Conservation (phyloP, 2,888 invertebrate genomes). For the Cryptocheilus praepositus region DNA sequence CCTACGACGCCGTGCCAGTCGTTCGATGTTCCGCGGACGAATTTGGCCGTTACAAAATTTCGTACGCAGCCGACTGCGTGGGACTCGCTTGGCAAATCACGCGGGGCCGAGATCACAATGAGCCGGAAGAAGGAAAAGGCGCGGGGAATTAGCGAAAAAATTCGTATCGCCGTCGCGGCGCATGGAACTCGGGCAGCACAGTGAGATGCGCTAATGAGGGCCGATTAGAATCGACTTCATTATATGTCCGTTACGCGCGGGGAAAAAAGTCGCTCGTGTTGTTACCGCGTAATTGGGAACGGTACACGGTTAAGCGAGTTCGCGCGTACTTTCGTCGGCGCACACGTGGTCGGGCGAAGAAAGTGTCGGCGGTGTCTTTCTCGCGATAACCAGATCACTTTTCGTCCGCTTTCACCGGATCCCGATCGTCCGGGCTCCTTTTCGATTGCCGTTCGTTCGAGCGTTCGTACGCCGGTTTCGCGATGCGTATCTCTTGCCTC, state of each 20-base stretch:
- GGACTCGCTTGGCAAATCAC: slow-evolving; percentile 6
- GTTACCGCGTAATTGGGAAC: slow-evolving; percentile 30
- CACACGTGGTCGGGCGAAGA: slow-evolving; percentile 23
- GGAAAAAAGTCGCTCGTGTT: slow-evolving; percentile 36
- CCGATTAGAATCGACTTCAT: slow-evolving; percentile 49
- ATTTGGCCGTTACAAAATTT: neutral
- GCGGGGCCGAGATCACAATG: slow-evolving; percentile 37
- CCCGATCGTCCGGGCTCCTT: slow-evolving; percentile 9
- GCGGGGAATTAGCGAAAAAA: slow-evolving; percentile 25
- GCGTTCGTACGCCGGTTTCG: slow-evolving; percentile 9
- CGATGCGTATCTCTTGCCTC: slow-evolving; percentile 12
- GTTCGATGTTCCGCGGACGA: neutral
- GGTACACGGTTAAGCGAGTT: neutral
- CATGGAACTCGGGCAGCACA: slow-evolving; percentile 11
- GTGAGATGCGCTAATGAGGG: slow-evolving; percentile 54
- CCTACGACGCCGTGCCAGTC: slow-evolving; percentile 12
- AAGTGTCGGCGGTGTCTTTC: slow-evolving; percentile 38
- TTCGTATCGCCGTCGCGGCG: neutral
- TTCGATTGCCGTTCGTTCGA: too few relatives aligned
- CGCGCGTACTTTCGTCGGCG: slow-evolving; percentile 1
- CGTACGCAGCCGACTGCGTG: neutral
- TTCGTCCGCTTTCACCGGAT: slow-evolving; percentile 54
- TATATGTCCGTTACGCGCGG: slow-evolving; percentile 26
- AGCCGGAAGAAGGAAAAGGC: slow-evolving; percentile 44
- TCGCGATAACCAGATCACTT: slow-evolving; percentile 52